Evolutionary conservation across 2,113 vertebrate genomes (phyloP).

Genomic region (Cromileptes altivelis): DNA sequence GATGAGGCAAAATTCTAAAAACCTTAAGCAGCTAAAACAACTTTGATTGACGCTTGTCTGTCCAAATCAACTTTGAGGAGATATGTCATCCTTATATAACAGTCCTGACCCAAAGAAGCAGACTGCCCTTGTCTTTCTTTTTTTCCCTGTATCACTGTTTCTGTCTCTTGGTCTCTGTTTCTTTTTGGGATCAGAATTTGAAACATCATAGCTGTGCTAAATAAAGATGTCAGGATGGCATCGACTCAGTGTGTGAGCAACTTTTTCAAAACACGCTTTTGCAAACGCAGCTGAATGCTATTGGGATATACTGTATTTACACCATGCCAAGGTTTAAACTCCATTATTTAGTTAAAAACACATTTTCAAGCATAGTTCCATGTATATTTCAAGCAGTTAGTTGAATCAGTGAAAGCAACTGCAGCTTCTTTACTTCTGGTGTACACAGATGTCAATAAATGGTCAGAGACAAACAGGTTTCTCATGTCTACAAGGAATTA

Average conservation of each 20-base stretch:
- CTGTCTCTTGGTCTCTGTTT: not conserved
- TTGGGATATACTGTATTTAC: not conserved
- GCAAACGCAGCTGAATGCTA: not conserved
- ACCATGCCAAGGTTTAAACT: not conserved
- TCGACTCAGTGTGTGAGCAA: not conserved
- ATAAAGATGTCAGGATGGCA: not conserved
- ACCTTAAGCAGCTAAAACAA: constrained; percentile 1
- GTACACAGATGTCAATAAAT: not conserved
- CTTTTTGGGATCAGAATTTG: constrained; percentile 5
- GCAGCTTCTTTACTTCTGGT: not conserved
- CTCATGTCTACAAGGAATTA: not conserved
- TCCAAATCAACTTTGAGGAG: constrained; percentile 25
- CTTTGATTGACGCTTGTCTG: constrained; percentile 23
- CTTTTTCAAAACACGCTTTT: not conserved
- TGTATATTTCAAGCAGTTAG: not conserved
- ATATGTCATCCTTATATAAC: constrained; percentile 42
- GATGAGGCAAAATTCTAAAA: constrained; percentile 6
- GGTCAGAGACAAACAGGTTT: not conserved
- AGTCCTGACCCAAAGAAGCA: constrained; percentile 27
- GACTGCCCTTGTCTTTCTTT: constrained; percentile 9
- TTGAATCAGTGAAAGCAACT: not conserved
- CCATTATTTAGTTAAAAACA: not conserved
- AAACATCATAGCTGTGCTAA: constrained; percentile 17
- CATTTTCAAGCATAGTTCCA: not conserved
- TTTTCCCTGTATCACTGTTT: not conserved